Evolutionary conservation across 2,888 invertebrate species (phyloP).

Genomic region (Chloroclysta siterata): DNA sequence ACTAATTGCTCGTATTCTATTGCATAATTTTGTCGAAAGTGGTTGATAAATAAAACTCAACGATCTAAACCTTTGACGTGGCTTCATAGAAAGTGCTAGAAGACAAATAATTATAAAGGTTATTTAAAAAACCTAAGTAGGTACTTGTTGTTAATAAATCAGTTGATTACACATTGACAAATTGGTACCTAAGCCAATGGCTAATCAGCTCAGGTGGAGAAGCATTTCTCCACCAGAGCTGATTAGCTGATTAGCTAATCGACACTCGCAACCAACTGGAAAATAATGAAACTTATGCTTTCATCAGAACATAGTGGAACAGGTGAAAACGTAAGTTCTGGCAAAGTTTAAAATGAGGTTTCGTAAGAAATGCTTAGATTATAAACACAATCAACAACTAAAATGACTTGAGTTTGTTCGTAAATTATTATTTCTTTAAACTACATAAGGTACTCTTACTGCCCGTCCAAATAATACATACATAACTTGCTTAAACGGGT

Average conservation of each 20-base stretch:
- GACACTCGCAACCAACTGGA: too few species aligned
- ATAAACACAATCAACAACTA: conserved; percentile 1
- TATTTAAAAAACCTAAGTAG: background rate
- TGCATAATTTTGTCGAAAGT: too few species aligned
- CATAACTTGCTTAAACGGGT: conserved; percentile 26
- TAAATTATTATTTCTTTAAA: conserved; percentile 6
- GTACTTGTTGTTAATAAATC: background rate
- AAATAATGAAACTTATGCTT: too few species aligned
- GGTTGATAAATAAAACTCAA: background rate
- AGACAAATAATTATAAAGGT: conserved; percentile 1
- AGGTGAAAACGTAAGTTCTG: background rate
- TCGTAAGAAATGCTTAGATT: conserved; percentile 1
- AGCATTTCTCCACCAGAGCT: too few species aligned
- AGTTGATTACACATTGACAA: background rate
- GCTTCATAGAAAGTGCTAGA: conserved; percentile 12
- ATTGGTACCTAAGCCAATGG: background rate
- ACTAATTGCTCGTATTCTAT: background rate
- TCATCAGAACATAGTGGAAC: too few species aligned
- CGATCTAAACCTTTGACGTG: conserved; percentile 7
- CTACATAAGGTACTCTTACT: conserved; percentile 23
- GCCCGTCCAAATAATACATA: conserved; percentile 32
- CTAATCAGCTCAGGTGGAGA: too few species aligned
- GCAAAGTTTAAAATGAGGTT: background rate
- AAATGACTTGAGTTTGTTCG: conserved; percentile 9
- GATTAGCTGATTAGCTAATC: too few species aligned